A percentile compares a stretch with the other conserved stretches of the same genome.
These are phyloP conservation scores for Tupaia tana DNA, from an alignment of 2,113 vertebrate genomes.

Conservation along the genomic window DNA sequence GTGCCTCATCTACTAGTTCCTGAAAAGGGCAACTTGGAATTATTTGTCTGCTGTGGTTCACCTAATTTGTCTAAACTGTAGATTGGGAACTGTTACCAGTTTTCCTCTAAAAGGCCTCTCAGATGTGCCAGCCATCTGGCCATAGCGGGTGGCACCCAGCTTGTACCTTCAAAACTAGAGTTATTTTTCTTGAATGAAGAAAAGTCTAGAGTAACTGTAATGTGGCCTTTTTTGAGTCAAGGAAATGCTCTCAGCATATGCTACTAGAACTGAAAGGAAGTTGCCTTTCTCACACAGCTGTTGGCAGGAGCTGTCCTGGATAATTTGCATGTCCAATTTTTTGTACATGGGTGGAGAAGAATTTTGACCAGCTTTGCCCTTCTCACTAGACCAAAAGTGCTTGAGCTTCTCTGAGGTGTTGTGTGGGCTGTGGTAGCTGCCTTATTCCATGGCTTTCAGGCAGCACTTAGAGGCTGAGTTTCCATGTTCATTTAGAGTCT, in stretches of 20 bases:
- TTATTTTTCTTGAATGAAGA: constrained; percentile 55
- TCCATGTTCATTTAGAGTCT: neutral
- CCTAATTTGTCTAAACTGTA: neutral
- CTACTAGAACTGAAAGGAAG: constrained; percentile 27
- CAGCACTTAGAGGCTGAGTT: neutral
- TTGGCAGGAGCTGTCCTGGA: neutral
- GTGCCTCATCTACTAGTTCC: neutral
- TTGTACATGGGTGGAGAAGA: neutral
- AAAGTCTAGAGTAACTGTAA: constrained; percentile 40
- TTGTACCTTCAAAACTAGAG: constrained; percentile 33
- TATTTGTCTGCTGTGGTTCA: neutral
- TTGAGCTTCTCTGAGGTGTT: neutral
- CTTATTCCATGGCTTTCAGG: neutral
- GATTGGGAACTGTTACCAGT: neutral
- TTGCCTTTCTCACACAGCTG: constrained; percentile 60
- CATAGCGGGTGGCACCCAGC: constrained; percentile 32
- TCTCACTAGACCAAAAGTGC: neutral
- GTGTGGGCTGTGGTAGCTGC: neutral
- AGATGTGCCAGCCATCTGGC: constrained; percentile 46
- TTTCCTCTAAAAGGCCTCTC: constrained; percentile 52
- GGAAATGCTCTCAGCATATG: constrained; percentile 15
- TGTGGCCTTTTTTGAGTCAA: neutral
- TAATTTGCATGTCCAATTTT: constrained; percentile 47
- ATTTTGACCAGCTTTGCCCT: neutral
- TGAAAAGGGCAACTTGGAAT: neutral